Base-by-base conservation (phyloP, 2,113 vertebrate genomes). In the Psettodes erumei region DNA sequence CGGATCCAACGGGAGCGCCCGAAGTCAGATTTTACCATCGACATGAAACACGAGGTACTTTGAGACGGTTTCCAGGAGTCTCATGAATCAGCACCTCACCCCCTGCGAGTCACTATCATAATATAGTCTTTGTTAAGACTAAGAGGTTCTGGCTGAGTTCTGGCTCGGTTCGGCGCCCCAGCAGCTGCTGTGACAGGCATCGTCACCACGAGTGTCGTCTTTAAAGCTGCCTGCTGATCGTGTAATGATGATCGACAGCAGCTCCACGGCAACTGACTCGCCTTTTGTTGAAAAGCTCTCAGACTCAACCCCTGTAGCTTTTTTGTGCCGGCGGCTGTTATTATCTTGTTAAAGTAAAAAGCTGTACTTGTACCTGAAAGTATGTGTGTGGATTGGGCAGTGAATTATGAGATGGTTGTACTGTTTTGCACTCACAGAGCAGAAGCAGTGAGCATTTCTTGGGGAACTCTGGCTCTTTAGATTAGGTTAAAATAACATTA, bases 11-110 rank as follows among this genome's bases (percentile, higher is more conserved):
- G 93, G 0, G 94, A 96, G 62, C 90, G 93, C 4, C 92, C 95
- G 25, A 98, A 96, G 77, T 97, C 96, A 6, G 96, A 98, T 89
- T 98, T 98, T 50, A 97, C 96, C 1, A 98, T 98, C 65, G 96
- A 98, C 89, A 92, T 97, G 84, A 96, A 96, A 71, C 95, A 97
- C 18, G 97, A 98, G 96, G 96, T 98, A 93, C 75, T 92, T 62
- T 64, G 3, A 62, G 50, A 50, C 21, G 5, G 3, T 40, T 35
- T 55, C 15, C 54, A 61, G 7, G 19, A 40, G 13, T 19, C n/a
- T 60, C 9, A 2, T 42, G 15, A 33, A 23, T 62, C 12, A 27
- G 47, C 32, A 1, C 62, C 18, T 21, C 18, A 8, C 37, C 19
- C 18, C 16, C 19, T 37, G 3, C 13, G 40, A 27, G 0, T 48